Base-by-base conservation (phyloP, 2,113 vertebrate species). In the Limnothrissa miodon region DNA sequence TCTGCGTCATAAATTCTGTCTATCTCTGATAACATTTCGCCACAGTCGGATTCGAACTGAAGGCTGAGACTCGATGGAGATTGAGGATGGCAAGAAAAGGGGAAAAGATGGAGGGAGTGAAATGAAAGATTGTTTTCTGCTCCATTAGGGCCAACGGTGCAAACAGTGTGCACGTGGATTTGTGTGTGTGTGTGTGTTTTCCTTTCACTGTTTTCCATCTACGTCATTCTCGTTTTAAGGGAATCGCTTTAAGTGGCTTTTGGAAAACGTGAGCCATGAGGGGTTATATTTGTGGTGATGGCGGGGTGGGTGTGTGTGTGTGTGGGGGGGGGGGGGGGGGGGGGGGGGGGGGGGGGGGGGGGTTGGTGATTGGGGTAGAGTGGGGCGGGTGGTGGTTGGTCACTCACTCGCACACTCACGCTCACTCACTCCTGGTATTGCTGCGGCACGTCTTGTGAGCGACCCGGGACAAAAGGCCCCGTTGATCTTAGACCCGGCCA, bases 161-260 rank as follows among this genome's bases (percentile, higher is more conserved):
- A 21, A 56, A 56, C 42, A 42, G 6, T 42, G 42, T 56, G 53
- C n/a, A n/a, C n/a, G n/a, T n/a, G n/a, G n/a, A n/a, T 56, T 15
- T 56, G 17, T 56, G 17, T 56, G 17, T 56, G n/a, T 66, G n/a
- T 8, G 6, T 9, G 25, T 66, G 29, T 29, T 8, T 5, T n/a
- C 59, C n/a, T 10, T 66, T 10, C 59, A n/a, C 6, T 5, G 4
- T 10, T 29, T 25, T 66, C 59, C n/a, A 25, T 25, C 1, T 11
- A 66, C 66, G 66, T 74, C 29, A 74, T 74, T 74, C 66, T 13
- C 33, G 1, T 33, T 74, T 74, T 74, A 74, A 74, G 66, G 66
- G 66, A 74, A 74, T 74, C 29, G 33, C 66, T 74, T 74, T 33
- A 74, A 74, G 29, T 36, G 66, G 66, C 66, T 74, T 74, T 70